A percentile compares a stretch with the other conserved stretches of the same genome.
These are phyloP conservation scores for Pseudochirops cupreus DNA, from an alignment of 2,797 vertebrate genomes.

Conservation along the genomic window DNA sequence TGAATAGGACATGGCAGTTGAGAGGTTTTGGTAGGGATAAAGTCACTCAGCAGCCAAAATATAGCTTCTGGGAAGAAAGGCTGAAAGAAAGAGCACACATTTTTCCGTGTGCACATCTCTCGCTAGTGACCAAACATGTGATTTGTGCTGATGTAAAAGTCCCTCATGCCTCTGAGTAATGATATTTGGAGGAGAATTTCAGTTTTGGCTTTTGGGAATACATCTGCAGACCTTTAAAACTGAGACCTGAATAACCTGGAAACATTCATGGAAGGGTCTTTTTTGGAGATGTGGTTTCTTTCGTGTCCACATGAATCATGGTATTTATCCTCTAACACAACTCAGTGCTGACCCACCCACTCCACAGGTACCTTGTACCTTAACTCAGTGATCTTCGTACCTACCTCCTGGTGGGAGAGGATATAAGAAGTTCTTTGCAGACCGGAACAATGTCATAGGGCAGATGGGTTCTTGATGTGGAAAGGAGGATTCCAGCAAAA, in stretches of 20 bases:
- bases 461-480: constrained; percentile 44
- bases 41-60: not conserved
- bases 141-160: not conserved
- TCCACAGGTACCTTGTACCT: constrained; percentile 26
- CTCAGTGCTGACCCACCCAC: not conserved
- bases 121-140: constrained; percentile 1
- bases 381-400: constrained; percentile 53
- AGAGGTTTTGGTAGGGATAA: constrained; percentile 10
- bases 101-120: not conserved
- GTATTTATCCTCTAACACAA: not conserved
- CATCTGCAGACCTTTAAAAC: constrained; percentile 28
- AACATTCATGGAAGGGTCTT: not conserved
- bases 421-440: constrained; percentile 9
- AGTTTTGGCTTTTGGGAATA: not conserved
- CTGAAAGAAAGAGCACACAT: constrained; percentile 8
- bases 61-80: not conserved
- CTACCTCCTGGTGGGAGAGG: constrained; percentile 48
- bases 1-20: constrained; percentile 18
- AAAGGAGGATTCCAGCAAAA: not conserved
- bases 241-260: not conserved
- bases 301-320: constrained; percentile 23
- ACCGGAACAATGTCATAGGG: not conserved
- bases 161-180: constrained; percentile 33
- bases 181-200: constrained; percentile 52
- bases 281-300: constrained; percentile 24